phyloP scores from a whole-genome alignment of 2,797 vertebrate species.

The Fringilla coelebs region DNA sequence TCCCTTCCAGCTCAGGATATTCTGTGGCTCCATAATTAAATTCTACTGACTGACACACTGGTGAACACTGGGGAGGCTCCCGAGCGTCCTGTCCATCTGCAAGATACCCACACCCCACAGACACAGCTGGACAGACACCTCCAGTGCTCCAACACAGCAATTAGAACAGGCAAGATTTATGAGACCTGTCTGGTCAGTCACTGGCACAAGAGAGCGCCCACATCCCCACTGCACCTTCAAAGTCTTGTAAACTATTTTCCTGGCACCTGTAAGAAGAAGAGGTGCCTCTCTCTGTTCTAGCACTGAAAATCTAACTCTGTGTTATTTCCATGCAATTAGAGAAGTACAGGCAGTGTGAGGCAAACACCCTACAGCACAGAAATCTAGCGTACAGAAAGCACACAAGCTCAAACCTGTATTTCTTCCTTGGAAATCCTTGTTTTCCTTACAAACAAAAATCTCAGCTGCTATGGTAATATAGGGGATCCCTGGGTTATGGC shows the following conservation, averaged over 20 bases:
- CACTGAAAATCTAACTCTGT: not conserved
- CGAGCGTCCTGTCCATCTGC: no score
- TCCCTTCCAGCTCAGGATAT: fast-evolving
- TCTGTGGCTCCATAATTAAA: not conserved
- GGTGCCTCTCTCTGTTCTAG: no score
- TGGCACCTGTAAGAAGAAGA: not conserved
- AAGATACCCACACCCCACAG: no score
- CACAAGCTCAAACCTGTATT: not conserved
- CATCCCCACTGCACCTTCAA: not conserved
- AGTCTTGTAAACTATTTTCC: not conserved
- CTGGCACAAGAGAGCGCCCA: no score
- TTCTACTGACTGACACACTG: not conserved
- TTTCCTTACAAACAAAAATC: not conserved
- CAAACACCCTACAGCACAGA: not conserved
- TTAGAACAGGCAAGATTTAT: no score
- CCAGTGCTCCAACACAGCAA: no score
- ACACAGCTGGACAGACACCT: no score
- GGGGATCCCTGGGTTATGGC: not conserved
- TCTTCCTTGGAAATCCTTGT: not conserved
- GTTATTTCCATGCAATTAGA: not conserved
- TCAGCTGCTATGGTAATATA: not conserved
- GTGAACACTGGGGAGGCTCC: no score
- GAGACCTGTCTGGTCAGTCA: no score
- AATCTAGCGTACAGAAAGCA: not conserved
- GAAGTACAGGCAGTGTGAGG: fast-evolving